Percentiles rank a stretch among this genome's conserved stretches.
Evolutionary conservation across 2,797 vertebrate species (phyloP).

Genomic region (Neosalanx taihuensis): DNA sequence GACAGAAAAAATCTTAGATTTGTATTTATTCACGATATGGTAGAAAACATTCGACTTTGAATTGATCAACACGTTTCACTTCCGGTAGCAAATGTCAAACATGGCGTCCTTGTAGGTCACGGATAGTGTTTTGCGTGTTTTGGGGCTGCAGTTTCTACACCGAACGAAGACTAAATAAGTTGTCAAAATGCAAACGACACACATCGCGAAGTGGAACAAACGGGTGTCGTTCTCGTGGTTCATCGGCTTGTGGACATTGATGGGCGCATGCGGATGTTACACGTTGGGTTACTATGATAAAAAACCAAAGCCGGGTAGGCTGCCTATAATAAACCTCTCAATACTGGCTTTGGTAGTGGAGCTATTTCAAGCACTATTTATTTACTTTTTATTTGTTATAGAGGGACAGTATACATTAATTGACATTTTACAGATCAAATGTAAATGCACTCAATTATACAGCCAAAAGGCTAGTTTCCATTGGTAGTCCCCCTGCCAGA

Average conservation of each 20-base stretch:
- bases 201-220: conserved; percentile 62
- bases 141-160: not conserved
- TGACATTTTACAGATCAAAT: too few species aligned
- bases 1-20: not conserved
- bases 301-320: not conserved
- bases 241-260: conserved; percentile 67
- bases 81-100: conserved; percentile 34
- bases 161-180: not conserved
- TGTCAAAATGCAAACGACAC: conserved; percentile 41
- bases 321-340: not conserved
- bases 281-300: not conserved
- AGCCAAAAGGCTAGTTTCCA: too few species aligned
- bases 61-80: not conserved
- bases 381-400: too few species aligned
- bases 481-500: too few species aligned
- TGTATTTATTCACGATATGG: not conserved
- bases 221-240: conserved; percentile 64
- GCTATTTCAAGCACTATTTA: not conserved
- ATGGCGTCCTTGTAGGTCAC: conserved; percentile 37
- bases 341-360: not conserved
- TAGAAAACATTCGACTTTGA: not conserved
- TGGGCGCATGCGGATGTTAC: conserved; percentile 50
- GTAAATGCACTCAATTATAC: too few species aligned
- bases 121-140: too few species aligned
- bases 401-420: too few species aligned